phyloP scores from a whole-genome alignment of 1,140 invertebrate genomes.

The Neodiprion pinetum region DNA sequence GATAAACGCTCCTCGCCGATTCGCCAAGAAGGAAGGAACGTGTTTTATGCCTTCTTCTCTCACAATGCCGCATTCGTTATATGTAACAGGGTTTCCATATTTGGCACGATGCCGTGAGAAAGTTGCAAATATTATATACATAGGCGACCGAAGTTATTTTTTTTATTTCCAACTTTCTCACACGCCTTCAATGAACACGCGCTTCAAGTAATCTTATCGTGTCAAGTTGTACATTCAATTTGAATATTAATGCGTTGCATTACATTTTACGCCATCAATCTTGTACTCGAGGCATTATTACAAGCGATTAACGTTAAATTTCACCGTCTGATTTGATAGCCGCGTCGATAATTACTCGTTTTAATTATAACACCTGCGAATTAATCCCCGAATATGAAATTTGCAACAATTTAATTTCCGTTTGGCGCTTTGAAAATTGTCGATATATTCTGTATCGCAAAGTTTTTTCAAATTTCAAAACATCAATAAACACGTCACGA shows the following conservation, averaged over 20 bases:
- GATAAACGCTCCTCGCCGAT: background rate
- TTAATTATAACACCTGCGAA: too few species aligned
- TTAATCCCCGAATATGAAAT: too few species aligned
- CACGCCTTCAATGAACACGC: background rate
- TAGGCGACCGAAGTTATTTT: too few species aligned
- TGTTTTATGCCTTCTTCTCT: constrained; percentile 1
- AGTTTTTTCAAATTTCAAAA: too few species aligned
- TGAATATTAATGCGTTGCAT: constrained; percentile 8
- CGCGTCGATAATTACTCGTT: background rate
- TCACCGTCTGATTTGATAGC: constrained; percentile 46
- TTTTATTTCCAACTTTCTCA: too few species aligned
- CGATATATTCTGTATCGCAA: too few species aligned
- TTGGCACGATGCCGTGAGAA: background rate
- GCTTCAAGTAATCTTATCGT: background rate
- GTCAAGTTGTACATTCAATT: constrained; percentile 1
- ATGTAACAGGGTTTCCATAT: background rate
- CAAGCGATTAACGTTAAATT: constrained; percentile 41
- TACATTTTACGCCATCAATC: constrained; percentile 17
- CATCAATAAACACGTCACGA: too few species aligned
- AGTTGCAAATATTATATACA: too few species aligned
- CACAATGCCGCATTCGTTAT: background rate
- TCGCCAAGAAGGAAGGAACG: background rate
- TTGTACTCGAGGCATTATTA: constrained; percentile 25
- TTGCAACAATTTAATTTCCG: too few species aligned
- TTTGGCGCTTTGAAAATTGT: too few species aligned